Evolutionary conservation across 2,113 vertebrate species (phyloP).

Genomic region (Hippocampus guttulatus): DNA sequence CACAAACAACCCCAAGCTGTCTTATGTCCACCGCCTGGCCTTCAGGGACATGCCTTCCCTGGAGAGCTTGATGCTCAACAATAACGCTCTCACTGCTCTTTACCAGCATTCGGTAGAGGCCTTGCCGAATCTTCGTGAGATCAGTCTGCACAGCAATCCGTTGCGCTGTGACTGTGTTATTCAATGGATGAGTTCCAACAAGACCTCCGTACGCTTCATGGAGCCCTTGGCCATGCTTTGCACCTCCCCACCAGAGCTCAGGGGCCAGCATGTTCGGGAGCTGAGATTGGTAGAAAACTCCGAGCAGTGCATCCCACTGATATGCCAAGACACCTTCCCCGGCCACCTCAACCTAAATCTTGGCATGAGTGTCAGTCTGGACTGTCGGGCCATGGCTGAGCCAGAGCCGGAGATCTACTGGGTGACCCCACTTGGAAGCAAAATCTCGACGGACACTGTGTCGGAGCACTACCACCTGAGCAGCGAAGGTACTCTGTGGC

Average conservation of each 20-base stretch:
- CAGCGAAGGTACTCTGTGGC: constrained; percentile 83
- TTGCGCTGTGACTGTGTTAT: constrained; percentile 93
- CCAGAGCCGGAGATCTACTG: constrained; percentile 97
- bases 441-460: constrained; percentile 81
- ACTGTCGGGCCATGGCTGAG: constrained; percentile 95
- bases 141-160: constrained; percentile 95
- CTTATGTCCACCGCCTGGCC: constrained; percentile 86
- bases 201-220: constrained; percentile 93
- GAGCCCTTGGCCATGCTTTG: constrained; percentile 94
- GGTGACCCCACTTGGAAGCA: constrained; percentile 90
- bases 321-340: constrained; percentile 87
- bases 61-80: constrained; percentile 97
- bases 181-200: constrained; percentile 93
- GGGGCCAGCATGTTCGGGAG: constrained; percentile 84
- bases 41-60: constrained; percentile 92
- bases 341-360: constrained; percentile 83
- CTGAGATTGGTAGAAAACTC: constrained; percentile 75
- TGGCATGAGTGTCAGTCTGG: constrained; percentile 80
- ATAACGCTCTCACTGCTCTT: constrained; percentile 88
- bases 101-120: constrained; percentile 87
- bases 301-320: constrained; percentile 92
- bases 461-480: constrained; percentile 88
- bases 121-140: constrained; percentile 90
- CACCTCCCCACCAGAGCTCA: constrained; percentile 82
- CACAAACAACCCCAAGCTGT: constrained; percentile 94